Base-by-base conservation (phyloP, 2,797 vertebrate genomes). In the Centropyge bicolor region DNA sequence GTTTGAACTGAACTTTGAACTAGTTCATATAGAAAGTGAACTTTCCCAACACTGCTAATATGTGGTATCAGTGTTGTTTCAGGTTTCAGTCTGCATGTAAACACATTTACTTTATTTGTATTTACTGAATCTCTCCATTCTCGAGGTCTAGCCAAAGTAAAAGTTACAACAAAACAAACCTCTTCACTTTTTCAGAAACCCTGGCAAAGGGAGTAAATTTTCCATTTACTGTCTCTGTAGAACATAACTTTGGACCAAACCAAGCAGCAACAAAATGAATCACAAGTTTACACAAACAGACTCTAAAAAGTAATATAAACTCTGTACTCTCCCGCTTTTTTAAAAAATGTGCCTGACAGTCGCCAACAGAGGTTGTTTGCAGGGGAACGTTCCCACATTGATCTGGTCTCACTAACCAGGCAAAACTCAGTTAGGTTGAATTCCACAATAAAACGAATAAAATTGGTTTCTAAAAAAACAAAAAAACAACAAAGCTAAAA, bases 321-420 rank as follows among this genome's bases (percentile, higher is more conserved):
- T 54, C 65, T 61, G 52, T 24, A 12, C 48, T 55, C 14, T 66
- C 14, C 12, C 20, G 41, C 31, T 61, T 70, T 40, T 20, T 17
- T 10, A 70, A 63, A 49, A 57, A 4, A 14, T 17, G 54, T 54
- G 3, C 48, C 61, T 60, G 62, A 57, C 45, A 76, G 56, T 35
- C 51, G 14, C 24, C 40, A 38, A 22, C 36, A 70, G 16, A 38
- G 22, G 16, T 27, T 72, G 38, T 59, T 64, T 48, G 35, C n/a
- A 24, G 40, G 31, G 22, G 12, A 59, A 46, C 17, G 45, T 40
- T 57, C 57, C 57, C 19, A 19, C 46, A 83, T 65, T n/a, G 40
- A 85, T 70, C 63, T 38, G 17, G 45, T 43, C 45, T 74, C 65
- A 73, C 63, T 3, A 84, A 14, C 2, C 27, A 78, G 36, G n/a